Percentiles rank a stretch among this genome's conserved stretches.
phyloP scores from a whole-genome alignment of 2,113 vertebrate genomes.

The Hyaena hyaena region DNA sequence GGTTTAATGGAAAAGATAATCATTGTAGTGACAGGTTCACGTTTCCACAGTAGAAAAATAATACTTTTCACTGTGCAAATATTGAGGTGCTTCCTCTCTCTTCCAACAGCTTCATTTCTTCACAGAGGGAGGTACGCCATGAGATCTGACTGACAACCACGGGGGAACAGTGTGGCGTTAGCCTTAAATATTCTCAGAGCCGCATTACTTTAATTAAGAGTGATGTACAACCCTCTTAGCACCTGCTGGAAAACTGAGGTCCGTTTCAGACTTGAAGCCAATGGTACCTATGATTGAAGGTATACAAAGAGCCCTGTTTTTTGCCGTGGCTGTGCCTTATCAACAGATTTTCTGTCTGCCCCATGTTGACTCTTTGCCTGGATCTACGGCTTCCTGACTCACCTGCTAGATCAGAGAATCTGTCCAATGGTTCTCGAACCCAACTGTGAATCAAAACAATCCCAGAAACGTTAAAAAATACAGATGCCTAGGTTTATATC shows the following conservation, averaged over 20 bases:
- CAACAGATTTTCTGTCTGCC: neutral
- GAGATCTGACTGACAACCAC: neutral
- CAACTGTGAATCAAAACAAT: neutral
- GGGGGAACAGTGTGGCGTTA: neutral
- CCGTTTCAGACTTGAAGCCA: neutral
- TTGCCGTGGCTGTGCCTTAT: neutral
- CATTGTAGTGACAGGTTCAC: slow-evolving; percentile 54
- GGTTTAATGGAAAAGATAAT: slow-evolving; percentile 72
- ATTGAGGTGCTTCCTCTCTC: slow-evolving; percentile 58
- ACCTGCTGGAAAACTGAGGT: neutral
- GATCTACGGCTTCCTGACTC: neutral
- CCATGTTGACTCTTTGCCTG: neutral
- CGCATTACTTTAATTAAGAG: neutral
- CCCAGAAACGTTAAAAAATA: neutral
- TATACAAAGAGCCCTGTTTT: neutral
- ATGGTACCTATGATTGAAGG: neutral
- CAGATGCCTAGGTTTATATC: neutral
- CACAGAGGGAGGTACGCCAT: neutral
- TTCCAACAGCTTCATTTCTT: neutral
- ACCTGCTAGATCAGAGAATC: neutral
- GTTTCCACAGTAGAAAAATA: slow-evolving; percentile 69
- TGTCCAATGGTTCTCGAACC: neutral
- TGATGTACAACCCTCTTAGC: neutral
- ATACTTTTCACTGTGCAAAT: slow-evolving; percentile 51
- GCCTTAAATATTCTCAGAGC: neutral